Base-by-base conservation (phyloP, 1,140 invertebrate species). In the Melanaphis sacchari region DNA sequence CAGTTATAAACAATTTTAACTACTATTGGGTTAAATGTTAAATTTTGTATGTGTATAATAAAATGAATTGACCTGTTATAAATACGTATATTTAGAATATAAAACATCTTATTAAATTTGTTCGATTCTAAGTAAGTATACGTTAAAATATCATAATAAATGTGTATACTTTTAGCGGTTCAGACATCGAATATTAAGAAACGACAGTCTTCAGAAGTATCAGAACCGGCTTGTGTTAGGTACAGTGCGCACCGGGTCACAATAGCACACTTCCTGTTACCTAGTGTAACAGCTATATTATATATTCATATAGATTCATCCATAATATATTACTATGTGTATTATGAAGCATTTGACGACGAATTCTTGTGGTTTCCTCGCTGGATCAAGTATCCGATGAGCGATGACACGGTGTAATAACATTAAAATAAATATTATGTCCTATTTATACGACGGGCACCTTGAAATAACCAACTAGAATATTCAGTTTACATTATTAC, bases 281-380 rank as follows among this genome's bases (percentile, higher is more conserved):
- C 31, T n/a, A 15, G 59, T 76, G 15, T n/a, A 76, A 76, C 59
- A n/a, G 31, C 59, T 76, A 76, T 76, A 76, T 36, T 76, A 31
- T 66, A 76, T 76, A 66, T n/a, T 5, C 31, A 76, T 36, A 76
- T n/a, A 76, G 15, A 2, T 82, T 6, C 8, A 38, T 36, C 36
- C 36, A 76, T 76, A n/a, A 76, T 66, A 22, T 38, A 82, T 24
- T 82, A 82, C 36, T 38, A 82, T 82, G n/a, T 15, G 36, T 24
- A 36, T 36, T 76, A 40, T 1, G 85, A 46, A n/a, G 41, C 41
- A 18, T 87, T 87, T 87, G 41, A 46, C 85, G 41, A 87, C 41
- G 41, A 87, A 87, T 87, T 46, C 85, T 43, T 87, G 85, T n/a
- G 85, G 85, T 87, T 87, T 87, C 85, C 18, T 46, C 43, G 26